Base-by-base conservation (phyloP, 2,888 invertebrate species). In the Trissolcus japonicus region DNA sequence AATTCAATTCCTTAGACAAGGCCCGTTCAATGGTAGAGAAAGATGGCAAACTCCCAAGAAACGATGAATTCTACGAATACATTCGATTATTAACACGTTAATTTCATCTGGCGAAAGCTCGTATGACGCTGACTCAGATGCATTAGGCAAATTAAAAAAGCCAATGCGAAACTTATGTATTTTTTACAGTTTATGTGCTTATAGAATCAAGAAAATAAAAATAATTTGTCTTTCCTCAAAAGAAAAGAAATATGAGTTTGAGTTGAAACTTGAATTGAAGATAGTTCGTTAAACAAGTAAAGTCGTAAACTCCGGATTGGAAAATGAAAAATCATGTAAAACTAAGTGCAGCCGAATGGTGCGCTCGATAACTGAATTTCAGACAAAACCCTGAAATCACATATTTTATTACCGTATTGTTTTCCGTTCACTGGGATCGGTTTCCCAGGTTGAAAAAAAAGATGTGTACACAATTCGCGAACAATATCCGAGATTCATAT, bases 21-120 rank as follows among this genome's bases (percentile, higher is more conserved):
- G 82, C 84, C 55, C 80, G 80, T 66, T 80, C 75, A 19, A 77
- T 81, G 78, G 80, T 80, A 17, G 73, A 71, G 25, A 83, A 81
- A 29, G 78, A 84, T 48, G 76, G 67, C 25, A 82, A 81, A 69
- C 78, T 71, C 51, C 71, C 78, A 56, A 80, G 69, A 16, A 81
- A 83, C 54, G 76, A 76, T n/a, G 80, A 86, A 79, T 83, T 83
- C 77, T 81, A 83, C 63, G 81, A 83, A 59, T 84, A 80, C 56
- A 74, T 83, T 61, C 76, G 77, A 68, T 69, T 76, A 60, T 67
- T 83, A 75, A 79, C 79, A 63, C 66, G 61, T 62, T 79, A 68
- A 81, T 63, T 56, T 59, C 25, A 25, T 54, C 40, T 43, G 25
- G 7, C n/a, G 19, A 55, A 19, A 21, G n/a, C 25, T 9, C 1